phyloP scores from a whole-genome alignment of 2,888 invertebrate genomes.

The Melinaea menophilus region DNA sequence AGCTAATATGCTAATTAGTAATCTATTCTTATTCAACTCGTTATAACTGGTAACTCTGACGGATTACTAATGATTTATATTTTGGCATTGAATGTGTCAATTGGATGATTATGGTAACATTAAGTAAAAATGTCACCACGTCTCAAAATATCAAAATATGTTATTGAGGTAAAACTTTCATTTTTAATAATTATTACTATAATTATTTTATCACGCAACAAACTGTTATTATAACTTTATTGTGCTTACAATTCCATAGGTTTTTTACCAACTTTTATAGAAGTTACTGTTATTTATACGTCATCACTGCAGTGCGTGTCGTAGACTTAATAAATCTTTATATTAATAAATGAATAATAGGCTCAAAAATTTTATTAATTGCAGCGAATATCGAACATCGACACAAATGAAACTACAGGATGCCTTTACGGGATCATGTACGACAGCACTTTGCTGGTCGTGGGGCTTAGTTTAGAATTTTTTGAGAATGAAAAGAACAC shows the following conservation, averaged over 20 bases:
- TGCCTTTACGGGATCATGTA: slow-evolving; percentile 87
- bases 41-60: slow-evolving; percentile 22
- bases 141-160: slow-evolving; percentile 83
- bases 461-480: slow-evolving; percentile 83
- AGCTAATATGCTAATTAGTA: no score
- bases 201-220: slow-evolving; percentile 6
- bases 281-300: slow-evolving; percentile 40
- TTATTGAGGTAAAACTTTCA: slow-evolving; percentile 80
- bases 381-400: slow-evolving; percentile 82
- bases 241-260: neutral
- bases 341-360: slow-evolving; percentile 13
- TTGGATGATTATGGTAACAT: slow-evolving; percentile 25
- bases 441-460: slow-evolving; percentile 82
- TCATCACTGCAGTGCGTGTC: slow-evolving; percentile 39
- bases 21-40: no score
- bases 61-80: slow-evolving; percentile 12
- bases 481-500: slow-evolving; percentile 75
- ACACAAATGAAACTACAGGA: slow-evolving; percentile 80
- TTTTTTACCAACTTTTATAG: neutral
- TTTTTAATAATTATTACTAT: slow-evolving; percentile 24
- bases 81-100: slow-evolving; percentile 35
- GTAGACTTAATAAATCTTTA: slow-evolving; percentile 12
- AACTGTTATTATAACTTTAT: neutral
- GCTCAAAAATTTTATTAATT: slow-evolving; percentile 28
- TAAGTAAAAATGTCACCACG: slow-evolving; percentile 82